phyloP scores from a whole-genome alignment of 2,113 vertebrate genomes.

The Pitta sordida region DNA sequence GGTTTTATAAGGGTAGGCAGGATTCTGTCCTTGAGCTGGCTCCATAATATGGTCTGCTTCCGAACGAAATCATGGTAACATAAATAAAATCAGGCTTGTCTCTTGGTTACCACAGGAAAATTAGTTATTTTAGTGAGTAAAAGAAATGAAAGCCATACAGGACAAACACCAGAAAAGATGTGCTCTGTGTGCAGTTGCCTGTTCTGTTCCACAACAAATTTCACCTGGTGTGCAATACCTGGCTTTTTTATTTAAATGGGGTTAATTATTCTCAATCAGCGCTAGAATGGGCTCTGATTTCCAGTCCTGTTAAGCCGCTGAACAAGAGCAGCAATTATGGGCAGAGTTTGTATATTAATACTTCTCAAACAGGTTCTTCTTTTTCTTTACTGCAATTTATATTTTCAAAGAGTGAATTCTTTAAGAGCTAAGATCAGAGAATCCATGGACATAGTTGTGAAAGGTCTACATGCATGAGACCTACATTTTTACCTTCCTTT shows the following conservation, averaged over 20 bases:
- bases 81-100: slow-evolving; percentile 42
- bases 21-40: background rate
- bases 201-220: background rate
- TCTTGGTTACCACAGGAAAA: slow-evolving; percentile 36
- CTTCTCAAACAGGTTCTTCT: background rate
- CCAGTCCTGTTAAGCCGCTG: background rate
- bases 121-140: background rate
- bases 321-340: background rate
- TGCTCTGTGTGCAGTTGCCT: background rate
- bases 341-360: background rate
- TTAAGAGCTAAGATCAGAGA: background rate
- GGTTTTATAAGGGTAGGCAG: background rate
- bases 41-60: slow-evolving; percentile 24
- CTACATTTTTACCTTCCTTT: background rate
- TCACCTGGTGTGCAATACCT: background rate
- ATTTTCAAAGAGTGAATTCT: background rate
- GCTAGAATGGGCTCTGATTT: background rate
- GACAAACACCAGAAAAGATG: too few relatives aligned
- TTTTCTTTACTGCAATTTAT: background rate
- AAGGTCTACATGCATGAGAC: background rate
- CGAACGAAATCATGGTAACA: slow-evolving; percentile 1
- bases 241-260: background rate
- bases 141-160: background rate
- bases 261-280: background rate
- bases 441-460: background rate